Base-by-base conservation (phyloP, 2,113 vertebrate genomes). In the Pavo muticus region DNA sequence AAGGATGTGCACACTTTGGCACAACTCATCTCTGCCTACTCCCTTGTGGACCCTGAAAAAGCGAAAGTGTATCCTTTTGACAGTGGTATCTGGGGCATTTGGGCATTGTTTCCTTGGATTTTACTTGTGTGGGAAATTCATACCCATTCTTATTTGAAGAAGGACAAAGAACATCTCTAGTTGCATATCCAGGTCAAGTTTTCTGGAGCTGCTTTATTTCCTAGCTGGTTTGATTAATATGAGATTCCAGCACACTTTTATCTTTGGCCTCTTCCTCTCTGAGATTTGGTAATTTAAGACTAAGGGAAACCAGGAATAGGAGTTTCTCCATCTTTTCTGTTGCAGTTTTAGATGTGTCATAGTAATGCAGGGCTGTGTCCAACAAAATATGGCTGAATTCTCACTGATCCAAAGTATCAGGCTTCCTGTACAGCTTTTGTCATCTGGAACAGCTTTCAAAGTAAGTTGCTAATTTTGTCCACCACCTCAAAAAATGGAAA, bases 21-120 rank as follows among this genome's bases (percentile, higher is more conserved):
- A 1, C 99, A 99, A 72, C 99, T 99, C 89, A 99, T 99, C 97
- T 99, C 99, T 79, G 99, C 99, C 0, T 99, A 99, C 92, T 99
- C 99, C 19, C 97, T 99, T 79, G 99, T 99, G 86, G 99, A 99
- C 96, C 98, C 99, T 2, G 98, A 99, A 82, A 99, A 99, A 96
- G 99, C 99, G 75, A 99, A 99, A 97, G 98, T 98, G 99, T 99
- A 99, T 99, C 99, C 98, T 99, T 98, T 89, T 68, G 47, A 44
- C 24, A 40, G 61, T 82, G 8, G 23, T 44, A 42, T 64, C 10
- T 54, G 60, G 75, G 11, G 16, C 2, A 1, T 72, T 69, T 79
- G 35, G 25, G 23, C 17, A 20, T 73, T 83, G n/a, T 30, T 82
- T 3, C 25, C 20, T 91, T 90, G 57, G 29, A 20, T 82, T 94